A percentile compares a stretch with the other conserved stretches of the same genome.
Conservation (phyloP, 2,113 vertebrate genomes). For the Cebus imitator region DNA sequence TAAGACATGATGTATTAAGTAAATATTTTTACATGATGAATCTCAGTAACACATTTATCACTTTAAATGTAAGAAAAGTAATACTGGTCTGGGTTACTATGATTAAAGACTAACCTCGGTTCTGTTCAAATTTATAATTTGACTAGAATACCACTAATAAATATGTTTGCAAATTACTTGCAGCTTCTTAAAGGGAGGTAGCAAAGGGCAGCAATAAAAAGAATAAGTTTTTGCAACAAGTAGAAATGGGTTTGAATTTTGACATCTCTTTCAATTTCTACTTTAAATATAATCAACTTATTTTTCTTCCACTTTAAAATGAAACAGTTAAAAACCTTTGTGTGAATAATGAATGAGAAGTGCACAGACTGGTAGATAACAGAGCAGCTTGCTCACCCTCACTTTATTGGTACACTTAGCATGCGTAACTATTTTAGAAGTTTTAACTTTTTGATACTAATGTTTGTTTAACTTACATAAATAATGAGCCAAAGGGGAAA, state of each 20-base stretch:
- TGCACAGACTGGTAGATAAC: background rate
- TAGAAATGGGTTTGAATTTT: background rate
- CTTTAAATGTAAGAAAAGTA: background rate
- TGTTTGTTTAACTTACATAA: background rate
- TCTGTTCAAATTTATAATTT: background rate
- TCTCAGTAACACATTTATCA: background rate
- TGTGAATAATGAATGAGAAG: background rate
- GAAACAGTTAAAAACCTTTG: background rate
- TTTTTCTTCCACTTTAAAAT: background rate
- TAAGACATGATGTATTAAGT: background rate
- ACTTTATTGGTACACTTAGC: background rate
- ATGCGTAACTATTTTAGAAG: background rate
- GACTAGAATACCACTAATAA: background rate
- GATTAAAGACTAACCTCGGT: background rate
- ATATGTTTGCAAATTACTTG: background rate
- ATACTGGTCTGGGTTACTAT: background rate
- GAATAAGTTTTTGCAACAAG: background rate
- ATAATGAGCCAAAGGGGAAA: background rate
- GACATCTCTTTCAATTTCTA: background rate
- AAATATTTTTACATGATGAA: background rate
- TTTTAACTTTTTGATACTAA: background rate
- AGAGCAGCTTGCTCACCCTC: background rate
- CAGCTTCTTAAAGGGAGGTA: background rate
- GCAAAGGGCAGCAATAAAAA: background rate
- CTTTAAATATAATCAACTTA: conserved; percentile 7